Evolutionary conservation across 2,113 vertebrate species (phyloP).

Genomic region (Poicephalus meyeri): DNA sequence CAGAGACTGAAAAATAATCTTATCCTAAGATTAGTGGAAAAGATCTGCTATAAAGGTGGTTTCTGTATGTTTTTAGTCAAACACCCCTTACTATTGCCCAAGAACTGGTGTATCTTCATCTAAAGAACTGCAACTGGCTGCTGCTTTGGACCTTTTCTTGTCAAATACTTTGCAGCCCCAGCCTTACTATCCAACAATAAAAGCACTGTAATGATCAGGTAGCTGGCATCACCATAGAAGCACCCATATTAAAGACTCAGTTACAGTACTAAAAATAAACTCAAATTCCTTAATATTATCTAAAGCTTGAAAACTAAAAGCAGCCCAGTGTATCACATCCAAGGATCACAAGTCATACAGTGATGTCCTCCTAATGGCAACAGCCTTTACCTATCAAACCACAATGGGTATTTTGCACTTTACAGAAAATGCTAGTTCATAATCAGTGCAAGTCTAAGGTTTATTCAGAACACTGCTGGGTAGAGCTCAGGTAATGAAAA

Average conservation of each 20-base stretch:
- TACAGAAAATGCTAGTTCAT: not conserved
- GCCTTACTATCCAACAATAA: not conserved
- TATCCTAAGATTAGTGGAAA: not conserved
- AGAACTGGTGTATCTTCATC: not conserved
- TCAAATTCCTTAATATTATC: not conserved
- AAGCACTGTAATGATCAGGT: not conserved
- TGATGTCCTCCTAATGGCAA: not conserved
- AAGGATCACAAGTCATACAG: not conserved
- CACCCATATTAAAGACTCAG: not conserved
- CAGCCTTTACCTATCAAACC: not conserved
- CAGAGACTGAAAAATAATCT: not conserved
- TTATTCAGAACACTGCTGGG: not conserved
- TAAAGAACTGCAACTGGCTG: not conserved
- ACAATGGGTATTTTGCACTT: not conserved
- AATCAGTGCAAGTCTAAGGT: not conserved
- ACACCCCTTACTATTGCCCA: rapidly evolving
- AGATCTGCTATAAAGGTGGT: not conserved
- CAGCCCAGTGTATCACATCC: rapidly evolving
- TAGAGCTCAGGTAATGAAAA: not conserved
- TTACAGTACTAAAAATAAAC: not conserved
- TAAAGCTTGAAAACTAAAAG: not conserved
- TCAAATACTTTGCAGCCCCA: not conserved
- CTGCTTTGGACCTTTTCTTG: not conserved
- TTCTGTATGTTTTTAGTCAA: not conserved
- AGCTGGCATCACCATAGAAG: not conserved